phyloP scores from a whole-genome alignment of 2,113 vertebrate genomes.

The Sander lucioperca region DNA sequence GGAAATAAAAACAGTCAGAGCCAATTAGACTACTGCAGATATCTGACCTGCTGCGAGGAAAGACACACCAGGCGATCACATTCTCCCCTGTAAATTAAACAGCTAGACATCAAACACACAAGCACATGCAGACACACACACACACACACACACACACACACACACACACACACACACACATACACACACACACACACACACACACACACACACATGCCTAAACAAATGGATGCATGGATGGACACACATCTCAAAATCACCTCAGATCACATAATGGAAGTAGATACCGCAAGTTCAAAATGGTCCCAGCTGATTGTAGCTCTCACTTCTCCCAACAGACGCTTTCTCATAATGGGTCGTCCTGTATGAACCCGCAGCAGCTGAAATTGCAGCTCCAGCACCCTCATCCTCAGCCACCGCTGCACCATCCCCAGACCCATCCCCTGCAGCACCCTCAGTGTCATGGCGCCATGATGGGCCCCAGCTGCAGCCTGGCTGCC shows the following conservation, averaged over 20 bases:
- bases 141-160: not conserved
- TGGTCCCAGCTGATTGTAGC: constrained; percentile 24
- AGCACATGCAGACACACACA: constrained; percentile 5
- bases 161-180: not conserved
- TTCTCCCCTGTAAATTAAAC: constrained; percentile 87
- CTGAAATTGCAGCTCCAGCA: constrained; percentile 78
- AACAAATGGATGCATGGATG: constrained; percentile 1
- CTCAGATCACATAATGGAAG: constrained; percentile 11
- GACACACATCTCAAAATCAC: not conserved
- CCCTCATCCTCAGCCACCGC: constrained; percentile 83
- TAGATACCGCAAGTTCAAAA: constrained; percentile 22
- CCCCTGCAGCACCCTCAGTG: constrained; percentile 74
- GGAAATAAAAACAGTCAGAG: constrained; percentile 88
- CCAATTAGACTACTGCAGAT: constrained; percentile 82
- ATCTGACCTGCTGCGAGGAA: constrained; percentile 73
- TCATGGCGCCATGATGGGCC: constrained; percentile 71
- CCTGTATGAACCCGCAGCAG: constrained; percentile 85
- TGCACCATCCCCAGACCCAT: constrained; percentile 89
- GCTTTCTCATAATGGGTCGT: constrained; percentile 87
- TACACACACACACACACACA: constrained; percentile 21
- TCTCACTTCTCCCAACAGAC: constrained; percentile 86
- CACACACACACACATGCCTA: constrained; percentile 19
- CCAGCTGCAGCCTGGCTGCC: constrained; percentile 90
- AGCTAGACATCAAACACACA: constrained; percentile 48
- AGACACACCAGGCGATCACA: constrained; percentile 69